Base-by-base conservation (phyloP, 2,888 invertebrate species). In the Leptinotarsa peninsularis region DNA sequence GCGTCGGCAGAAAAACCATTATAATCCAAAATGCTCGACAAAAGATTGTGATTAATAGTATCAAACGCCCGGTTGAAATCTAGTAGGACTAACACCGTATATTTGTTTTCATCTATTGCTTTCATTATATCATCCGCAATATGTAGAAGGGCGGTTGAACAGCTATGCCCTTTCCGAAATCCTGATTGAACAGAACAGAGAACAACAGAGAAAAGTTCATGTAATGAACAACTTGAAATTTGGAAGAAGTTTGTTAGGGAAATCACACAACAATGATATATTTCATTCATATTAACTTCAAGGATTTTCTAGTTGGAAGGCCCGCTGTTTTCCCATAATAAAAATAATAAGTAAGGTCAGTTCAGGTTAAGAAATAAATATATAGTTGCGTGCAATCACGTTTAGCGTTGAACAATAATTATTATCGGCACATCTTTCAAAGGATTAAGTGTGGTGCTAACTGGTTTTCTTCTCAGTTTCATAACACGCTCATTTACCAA, bases 351-450 rank as follows among this genome's bases (percentile, higher is more conserved):
- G 54, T 54, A 49, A 21, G 72, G 72, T 72, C 56, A 63, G 66
- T 49, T 52, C 52, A n/a, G 27, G 63, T 50, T 54, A 23, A 72
- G 49, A 43, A 72, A 33, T 67, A 54, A 72, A 67, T 67, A 49
- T 49, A 72, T 33, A 63, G 23, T 67, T 68, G 67, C 67, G 63
- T 23, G 52, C 67, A n/a, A 63, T 56, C 67, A 67, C 60, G 68
- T 67, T 33, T 21, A n/a, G 50, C 60, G 60, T 68, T 67, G 50
- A 73, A 73, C 73, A 67, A 73, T 67, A 68, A 73, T 73, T 73
- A 73, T 68, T 68, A 73, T 73, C 73, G 73, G 73, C 68, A 50
- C 58, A 73, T 73, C 73, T 73, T 50, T 68, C 49, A 50, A 67
- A 68, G 60, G 73, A 49, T 58, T 60, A 68, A 49, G 68, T 60